Evolutionary conservation across 2,113 vertebrate species (phyloP).

Genomic region (Turdus rufiventris): DNA sequence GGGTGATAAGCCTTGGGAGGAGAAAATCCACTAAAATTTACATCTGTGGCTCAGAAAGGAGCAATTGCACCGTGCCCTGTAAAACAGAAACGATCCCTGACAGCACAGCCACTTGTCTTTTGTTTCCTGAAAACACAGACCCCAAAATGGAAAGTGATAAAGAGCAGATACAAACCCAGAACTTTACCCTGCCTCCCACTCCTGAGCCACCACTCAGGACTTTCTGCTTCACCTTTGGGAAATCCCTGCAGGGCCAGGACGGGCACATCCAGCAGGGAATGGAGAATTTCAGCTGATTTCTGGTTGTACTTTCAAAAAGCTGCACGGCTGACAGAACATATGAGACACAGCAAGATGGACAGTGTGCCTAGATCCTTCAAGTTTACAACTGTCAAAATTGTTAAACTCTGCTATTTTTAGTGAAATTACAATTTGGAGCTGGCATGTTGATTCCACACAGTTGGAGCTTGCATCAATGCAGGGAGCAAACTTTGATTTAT

Average conservation of each 20-base stretch:
- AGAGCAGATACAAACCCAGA: neutral
- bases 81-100: neutral
- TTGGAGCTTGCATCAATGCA: constrained; percentile 23
- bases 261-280: neutral
- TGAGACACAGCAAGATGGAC: constrained; percentile 26
- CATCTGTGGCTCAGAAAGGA: neutral
- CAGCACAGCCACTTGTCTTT: neutral
- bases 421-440: constrained; percentile 39
- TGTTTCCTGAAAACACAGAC: neutral
- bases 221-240: neutral
- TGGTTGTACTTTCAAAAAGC: neutral
- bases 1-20: neutral
- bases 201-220: neutral
- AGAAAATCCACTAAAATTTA: neutral
- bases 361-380: constrained; percentile 22
- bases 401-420: constrained; percentile 51
- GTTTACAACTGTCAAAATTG: constrained; percentile 43
- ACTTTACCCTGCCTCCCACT: neutral
- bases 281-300: neutral
- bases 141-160: neutral
- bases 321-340: neutral
- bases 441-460: constrained; percentile 37
- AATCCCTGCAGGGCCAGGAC: neutral
- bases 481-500: constrained; percentile 57
- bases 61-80: neutral